These are phyloP conservation scores for Muntiacus muntjak DNA, from an alignment of 2,113 vertebrate genomes.

Conservation along the genomic window DNA sequence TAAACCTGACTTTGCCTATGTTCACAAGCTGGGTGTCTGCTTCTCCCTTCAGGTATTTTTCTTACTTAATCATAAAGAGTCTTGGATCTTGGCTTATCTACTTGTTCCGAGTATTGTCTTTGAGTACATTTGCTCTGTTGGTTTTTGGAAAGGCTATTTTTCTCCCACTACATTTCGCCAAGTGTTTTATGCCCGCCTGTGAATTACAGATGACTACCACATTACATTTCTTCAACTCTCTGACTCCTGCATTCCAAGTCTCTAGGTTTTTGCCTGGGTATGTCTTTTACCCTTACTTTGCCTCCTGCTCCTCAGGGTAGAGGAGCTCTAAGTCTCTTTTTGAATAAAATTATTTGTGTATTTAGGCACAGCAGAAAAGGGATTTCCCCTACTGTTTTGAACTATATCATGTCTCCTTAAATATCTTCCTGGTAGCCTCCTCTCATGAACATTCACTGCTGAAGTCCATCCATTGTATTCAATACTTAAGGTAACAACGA, in stretches of 20 bases:
- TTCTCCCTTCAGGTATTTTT: not conserved
- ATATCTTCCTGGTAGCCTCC: not conserved
- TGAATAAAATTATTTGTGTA: not conserved
- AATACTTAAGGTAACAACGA: not conserved
- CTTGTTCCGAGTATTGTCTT: not conserved
- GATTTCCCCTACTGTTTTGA: not conserved
- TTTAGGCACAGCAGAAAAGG: not conserved
- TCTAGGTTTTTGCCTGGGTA: not conserved
- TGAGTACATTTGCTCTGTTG: not conserved
- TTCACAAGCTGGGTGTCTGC: not conserved
- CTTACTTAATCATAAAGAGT: not conserved
- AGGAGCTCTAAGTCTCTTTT: not conserved
- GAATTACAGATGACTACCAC: not conserved
- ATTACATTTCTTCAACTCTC: not conserved
- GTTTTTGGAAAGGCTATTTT: not conserved
- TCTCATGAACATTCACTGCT: not conserved
- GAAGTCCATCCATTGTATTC: no score
- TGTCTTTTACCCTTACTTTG: not conserved
- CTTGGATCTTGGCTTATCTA: not conserved
- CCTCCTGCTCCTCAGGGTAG: not conserved
- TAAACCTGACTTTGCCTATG: not conserved
- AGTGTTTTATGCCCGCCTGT: not conserved
- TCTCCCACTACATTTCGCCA: no score
- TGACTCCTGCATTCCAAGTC: no score
- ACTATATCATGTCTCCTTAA: not conserved